Evolutionary conservation across 2,113 vertebrate genomes (phyloP).

Genomic region (Halichoerus grypus): DNA sequence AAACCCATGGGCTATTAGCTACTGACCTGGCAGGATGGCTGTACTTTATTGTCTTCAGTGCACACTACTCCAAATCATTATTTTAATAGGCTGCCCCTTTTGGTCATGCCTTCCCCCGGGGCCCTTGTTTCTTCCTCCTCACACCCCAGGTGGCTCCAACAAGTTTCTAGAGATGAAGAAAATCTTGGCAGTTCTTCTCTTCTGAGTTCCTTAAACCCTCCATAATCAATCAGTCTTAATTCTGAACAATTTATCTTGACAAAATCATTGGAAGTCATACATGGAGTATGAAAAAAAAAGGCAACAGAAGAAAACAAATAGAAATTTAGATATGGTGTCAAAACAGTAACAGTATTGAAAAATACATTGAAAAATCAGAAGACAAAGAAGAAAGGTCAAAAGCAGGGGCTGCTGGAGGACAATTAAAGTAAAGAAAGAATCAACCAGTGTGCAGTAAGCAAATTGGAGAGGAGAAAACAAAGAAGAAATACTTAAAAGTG

Average conservation of each 20-base stretch:
- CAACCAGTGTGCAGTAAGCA: neutral
- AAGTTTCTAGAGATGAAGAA: neutral
- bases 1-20: constrained; percentile 25
- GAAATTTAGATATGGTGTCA: neutral
- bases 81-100: neutral
- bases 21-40: neutral
- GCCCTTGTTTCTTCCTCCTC: neutral
- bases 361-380: neutral
- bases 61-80: neutral
- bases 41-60: neutral
- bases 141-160: neutral
- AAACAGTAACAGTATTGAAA: neutral
- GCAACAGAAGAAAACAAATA: neutral
- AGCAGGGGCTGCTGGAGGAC: neutral
- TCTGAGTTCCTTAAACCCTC: neutral
- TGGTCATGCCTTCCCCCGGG: neutral
- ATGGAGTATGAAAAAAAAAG: neutral
- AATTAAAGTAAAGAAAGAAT: neutral
- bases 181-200: neutral
- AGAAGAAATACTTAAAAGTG: neutral
- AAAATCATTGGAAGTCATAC: neutral
- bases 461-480: neutral
- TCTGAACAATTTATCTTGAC: neutral
- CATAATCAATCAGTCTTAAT: neutral
- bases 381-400: neutral